These are phyloP conservation scores for Catharus bicknelli DNA, from an alignment of 2,113 vertebrate species.

Conservation along the genomic window DNA sequence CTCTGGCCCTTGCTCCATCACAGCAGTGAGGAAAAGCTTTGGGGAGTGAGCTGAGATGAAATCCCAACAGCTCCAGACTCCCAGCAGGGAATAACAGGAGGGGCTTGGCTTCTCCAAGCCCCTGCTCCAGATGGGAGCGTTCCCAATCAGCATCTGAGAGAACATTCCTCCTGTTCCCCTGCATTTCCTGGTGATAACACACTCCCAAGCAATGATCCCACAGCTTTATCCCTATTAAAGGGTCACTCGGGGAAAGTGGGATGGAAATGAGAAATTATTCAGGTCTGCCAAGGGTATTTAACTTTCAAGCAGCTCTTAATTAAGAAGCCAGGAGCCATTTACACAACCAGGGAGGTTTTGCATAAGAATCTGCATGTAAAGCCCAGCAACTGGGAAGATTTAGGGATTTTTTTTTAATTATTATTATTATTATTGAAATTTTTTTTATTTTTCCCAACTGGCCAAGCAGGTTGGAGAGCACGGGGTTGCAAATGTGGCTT, in stretches of 20 bases:
- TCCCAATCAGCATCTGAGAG: constrained; percentile 3
- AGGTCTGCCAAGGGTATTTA: constrained; percentile 46
- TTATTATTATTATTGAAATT: too few relatives aligned
- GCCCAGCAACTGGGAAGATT: background rate
- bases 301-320: constrained; percentile 59
- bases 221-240: constrained; percentile 50
- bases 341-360: constrained; percentile 34
- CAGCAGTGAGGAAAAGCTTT: background rate
- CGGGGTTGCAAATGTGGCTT: background rate
- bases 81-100: background rate
- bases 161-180: background rate
- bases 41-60: background rate
- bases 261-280: constrained; percentile 47
- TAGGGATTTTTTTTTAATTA: background rate
- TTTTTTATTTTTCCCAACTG: background rate
- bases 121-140: background rate
- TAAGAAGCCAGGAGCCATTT: constrained; percentile 53
- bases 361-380: constrained; percentile 26
- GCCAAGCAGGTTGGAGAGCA: background rate
- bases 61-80: background rate
- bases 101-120: background rate
- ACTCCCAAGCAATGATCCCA: background rate
- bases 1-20: background rate
- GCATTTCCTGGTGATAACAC: background rate
- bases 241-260: constrained; percentile 44